Percentiles rank a stretch among this genome's conserved stretches.
phyloP scores from a whole-genome alignment of 2,888 invertebrate species.

The Nymphalis c-album region DNA sequence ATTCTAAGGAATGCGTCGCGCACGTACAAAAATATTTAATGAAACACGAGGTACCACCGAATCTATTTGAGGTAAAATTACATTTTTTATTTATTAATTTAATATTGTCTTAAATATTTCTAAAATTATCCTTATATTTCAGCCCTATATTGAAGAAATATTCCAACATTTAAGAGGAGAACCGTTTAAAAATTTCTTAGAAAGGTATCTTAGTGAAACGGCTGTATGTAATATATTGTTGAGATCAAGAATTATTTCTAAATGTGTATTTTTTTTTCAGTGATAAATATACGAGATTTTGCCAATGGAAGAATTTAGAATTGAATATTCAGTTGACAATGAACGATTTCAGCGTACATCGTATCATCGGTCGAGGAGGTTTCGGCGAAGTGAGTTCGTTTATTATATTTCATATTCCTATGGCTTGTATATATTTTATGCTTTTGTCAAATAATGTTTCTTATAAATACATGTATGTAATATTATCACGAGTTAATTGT shows the following conservation, averaged over 20 bases:
- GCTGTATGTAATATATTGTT: not conserved
- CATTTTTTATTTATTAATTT: conserved; percentile 20
- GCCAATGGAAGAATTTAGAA: conserved; percentile 99
- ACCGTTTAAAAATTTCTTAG: conserved; percentile 98
- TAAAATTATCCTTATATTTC: conserved; percentile 69
- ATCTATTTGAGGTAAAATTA: conserved; percentile 94
- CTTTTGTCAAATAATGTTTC: not conserved
- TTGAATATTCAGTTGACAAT: conserved; percentile 99
- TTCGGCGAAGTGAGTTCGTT: conserved; percentile 90
- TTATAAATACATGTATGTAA: no score
- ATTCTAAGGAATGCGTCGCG: conserved; percentile 97
- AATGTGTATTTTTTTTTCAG: conserved; percentile 79
- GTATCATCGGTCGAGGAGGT: conserved; percentile 99
- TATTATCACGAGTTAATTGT: no score
- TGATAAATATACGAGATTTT: conserved; percentile 99
- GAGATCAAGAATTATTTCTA: conserved; percentile 45
- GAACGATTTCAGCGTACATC: conserved; percentile 99
- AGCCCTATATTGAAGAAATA: conserved; percentile 99
- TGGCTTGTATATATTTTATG: not conserved
- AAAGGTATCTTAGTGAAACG: conserved; percentile 86
- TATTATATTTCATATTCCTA: conserved; percentile 1
- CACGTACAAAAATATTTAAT: conserved; percentile 98
- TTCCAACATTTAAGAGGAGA: conserved; percentile 98
- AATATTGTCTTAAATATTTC: conserved; percentile 9
- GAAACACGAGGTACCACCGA: conserved; percentile 97